Evolutionary conservation across 92 coral and sea anemone genomes (phyloP), one percentile per base, ranked within the genome.

Genomic region (Muricea muricata): DNA sequence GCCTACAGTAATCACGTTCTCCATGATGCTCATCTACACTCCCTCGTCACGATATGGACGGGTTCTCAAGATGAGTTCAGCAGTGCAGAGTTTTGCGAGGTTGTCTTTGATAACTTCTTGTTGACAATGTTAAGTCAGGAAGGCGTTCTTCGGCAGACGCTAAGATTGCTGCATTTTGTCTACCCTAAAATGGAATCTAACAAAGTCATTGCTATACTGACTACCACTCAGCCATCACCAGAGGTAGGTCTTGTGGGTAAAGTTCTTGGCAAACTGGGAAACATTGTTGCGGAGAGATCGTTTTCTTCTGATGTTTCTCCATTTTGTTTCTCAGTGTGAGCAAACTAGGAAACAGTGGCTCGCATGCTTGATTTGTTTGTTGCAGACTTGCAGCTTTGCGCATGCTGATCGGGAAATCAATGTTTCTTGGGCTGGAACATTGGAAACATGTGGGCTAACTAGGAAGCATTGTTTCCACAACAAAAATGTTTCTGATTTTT

Each of bases 91-190:
- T 93, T 97, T 69, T 92, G 97, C 73, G 94, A 97, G 45, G 76
- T 88, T 34, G 94, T 97, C 30, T 97, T 97, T 92, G 99, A 97
- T 68, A 86, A 94, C 86, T 97, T 97, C 77, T 85, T 97, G n/a
- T 89, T 97, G 45, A 78, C 87, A 8, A 78, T 97, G 87, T 84
- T 93, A 26, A 72, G 93, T 7, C 91, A 97, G 79, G 91, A 86
- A 33, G 91, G 90, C 72, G 90, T 92, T 9, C 56, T 94, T 20
- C 90, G 98, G 13, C 99, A 97, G 78, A 94, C 97, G 10, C 82
- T 97, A 0, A 79, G 99, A 11, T 83, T 97, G 42, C 61, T 97
- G 52, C 94, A 93, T 93, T 97, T 90, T 75, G 92, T 97, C 35
- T 80, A 90, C 76, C 93, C 97, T 1, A 94, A 94, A 84, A 89